A percentile compares a stretch with the other conserved stretches of the same genome.
Evolutionary conservation across 2,888 invertebrate genomes (phyloP).

Genomic region (Stenodema calcarata): DNA sequence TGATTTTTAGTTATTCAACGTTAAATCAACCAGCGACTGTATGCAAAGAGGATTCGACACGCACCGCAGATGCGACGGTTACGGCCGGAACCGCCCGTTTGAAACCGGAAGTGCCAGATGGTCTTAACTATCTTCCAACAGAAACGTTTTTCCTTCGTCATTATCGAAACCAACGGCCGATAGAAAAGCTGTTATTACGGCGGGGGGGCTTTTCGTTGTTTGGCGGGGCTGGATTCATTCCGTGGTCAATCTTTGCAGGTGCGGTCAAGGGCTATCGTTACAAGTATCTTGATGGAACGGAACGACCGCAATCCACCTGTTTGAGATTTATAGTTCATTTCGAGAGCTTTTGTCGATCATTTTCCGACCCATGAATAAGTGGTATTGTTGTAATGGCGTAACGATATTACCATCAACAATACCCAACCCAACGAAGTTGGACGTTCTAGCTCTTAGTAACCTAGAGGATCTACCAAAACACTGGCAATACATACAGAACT

Average conservation of each 20-base stretch:
- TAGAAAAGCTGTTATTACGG: background rate
- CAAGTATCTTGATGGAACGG: background rate
- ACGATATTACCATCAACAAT: too few relatives aligned
- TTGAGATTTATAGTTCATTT: background rate
- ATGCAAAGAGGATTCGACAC: background rate
- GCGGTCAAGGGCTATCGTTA: background rate
- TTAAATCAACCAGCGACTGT: too few relatives aligned
- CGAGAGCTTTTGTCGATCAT: too few relatives aligned
- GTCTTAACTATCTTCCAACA: background rate
- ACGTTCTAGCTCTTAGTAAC: too few relatives aligned
- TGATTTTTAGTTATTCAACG: too few relatives aligned
- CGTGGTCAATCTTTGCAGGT: background rate
- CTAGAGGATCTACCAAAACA: too few relatives aligned
- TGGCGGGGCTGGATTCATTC: background rate
- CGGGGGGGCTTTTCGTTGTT: background rate
- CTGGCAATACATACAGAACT: too few relatives aligned
- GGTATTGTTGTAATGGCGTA: too few relatives aligned
- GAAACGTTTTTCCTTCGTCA: background rate
- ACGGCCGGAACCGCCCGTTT: background rate
- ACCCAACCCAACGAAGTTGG: too few relatives aligned
- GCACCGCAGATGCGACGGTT: conserved; percentile 8
- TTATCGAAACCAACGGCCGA: background rate
- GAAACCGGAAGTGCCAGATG: conserved; percentile 2
- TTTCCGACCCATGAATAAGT: too few relatives aligned
- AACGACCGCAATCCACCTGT: background rate